phyloP scores from a whole-genome alignment of 1,140 invertebrate species.

The Danaus plexippus region DNA sequence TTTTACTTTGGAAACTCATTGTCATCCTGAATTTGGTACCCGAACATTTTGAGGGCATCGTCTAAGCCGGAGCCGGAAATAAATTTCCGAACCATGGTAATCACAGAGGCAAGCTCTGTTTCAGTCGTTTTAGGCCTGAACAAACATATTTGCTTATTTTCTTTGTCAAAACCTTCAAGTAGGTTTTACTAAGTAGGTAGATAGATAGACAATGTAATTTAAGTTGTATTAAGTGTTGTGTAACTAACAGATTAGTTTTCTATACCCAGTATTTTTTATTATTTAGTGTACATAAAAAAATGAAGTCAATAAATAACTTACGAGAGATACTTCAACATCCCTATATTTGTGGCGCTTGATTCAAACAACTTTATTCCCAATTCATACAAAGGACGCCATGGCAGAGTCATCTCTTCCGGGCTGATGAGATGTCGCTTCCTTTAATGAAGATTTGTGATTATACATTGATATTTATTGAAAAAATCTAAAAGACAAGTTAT shows the following conservation, averaged over 20 bases:
- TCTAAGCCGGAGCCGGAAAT: conserved; percentile 50
- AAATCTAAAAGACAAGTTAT: not conserved
- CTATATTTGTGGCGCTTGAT: conserved; percentile 43
- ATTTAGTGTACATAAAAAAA: no score
- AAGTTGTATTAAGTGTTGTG: no score
- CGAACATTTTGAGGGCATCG: conserved; percentile 45
- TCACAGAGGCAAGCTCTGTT: conserved; percentile 31
- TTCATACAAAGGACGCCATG: conserved; percentile 90
- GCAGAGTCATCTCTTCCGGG: conserved; percentile 84
- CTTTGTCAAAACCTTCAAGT: no score
- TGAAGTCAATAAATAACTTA: conserved; percentile 53
- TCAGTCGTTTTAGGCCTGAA: conserved; percentile 44
- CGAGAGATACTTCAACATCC: conserved; percentile 77
- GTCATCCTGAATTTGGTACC: conserved; percentile 33
- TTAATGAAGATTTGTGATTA: conserved; percentile 19
- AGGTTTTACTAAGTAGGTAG: no score
- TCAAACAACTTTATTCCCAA: conserved; percentile 72
- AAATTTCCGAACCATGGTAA: conserved; percentile 53
- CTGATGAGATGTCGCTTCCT: conserved; percentile 85
- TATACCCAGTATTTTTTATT: not conserved
- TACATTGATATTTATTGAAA: not conserved
- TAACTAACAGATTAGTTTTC: conserved; percentile 1
- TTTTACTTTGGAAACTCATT: conserved; percentile 52
- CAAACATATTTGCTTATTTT: conserved; percentile 29
- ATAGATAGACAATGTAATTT: no score